Percentiles rank a stretch among this genome's conserved stretches.
These are phyloP conservation scores for Aphidoletes aphidimyza DNA, from an alignment of 2,888 invertebrate species.

Conservation along the genomic window DNA sequence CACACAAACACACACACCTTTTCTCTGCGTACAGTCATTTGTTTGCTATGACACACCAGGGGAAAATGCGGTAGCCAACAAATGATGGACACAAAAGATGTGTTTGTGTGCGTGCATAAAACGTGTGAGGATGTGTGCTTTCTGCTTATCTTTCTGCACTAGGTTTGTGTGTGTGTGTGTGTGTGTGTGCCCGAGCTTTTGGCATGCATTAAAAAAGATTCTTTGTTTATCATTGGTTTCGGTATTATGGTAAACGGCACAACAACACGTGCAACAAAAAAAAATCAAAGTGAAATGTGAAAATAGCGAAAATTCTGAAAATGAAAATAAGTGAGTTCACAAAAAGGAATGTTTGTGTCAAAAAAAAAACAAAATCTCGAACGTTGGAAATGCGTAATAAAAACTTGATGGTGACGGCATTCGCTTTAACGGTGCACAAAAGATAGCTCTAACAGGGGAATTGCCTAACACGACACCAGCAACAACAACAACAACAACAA, in stretches of 20 bases:
- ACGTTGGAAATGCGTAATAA: not conserved
- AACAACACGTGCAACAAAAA: not conserved
- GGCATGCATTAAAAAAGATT: not conserved
- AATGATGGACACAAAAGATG: not conserved
- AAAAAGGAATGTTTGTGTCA: not conserved
- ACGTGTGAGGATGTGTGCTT: not conserved
- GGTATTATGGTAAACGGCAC: too few species aligned
- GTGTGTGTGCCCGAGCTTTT: not conserved
- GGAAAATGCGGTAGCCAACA: not conserved
- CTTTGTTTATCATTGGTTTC: not conserved
- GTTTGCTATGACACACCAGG: not conserved
- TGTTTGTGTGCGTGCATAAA: not conserved
- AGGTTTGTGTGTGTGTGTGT: too few species aligned
- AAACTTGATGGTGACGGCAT: not conserved
- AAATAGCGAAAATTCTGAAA: not conserved
- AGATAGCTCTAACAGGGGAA: not conserved
- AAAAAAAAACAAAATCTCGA: not conserved
- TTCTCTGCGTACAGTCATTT: not conserved
- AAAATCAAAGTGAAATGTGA: slow-evolving; percentile 41
- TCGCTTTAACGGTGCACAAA: not conserved
- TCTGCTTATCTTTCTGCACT: not conserved
- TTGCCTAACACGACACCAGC: too few species aligned
- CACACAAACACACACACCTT: too few species aligned
- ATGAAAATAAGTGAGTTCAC: not conserved
- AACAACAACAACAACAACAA: not conserved